Evolutionary conservation across 2,797 vertebrate species (phyloP), one percentile per base, ranked within the genome.

Genomic region (Aldrovandia affinis): DNA sequence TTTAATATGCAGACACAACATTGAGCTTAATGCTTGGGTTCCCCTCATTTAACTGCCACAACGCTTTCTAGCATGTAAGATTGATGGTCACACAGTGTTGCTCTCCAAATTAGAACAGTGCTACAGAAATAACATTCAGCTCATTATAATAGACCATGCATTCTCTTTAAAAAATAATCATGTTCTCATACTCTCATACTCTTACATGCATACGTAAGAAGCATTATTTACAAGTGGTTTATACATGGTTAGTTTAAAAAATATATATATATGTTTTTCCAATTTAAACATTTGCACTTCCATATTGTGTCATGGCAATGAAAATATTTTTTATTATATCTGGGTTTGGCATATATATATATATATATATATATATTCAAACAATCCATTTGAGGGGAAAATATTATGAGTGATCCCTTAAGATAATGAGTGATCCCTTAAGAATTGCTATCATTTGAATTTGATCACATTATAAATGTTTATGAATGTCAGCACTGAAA

Each of bases 91-190:
- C 82, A 39, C 50, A 15, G 33, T 57, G 33, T 22, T 75, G 70
- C 70, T 75, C 30, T 68, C 65, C 30, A 83, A 83, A 83, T 83
- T 83, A 83, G 47, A 75, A 75, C 70, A 42, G 36, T 44, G 70
- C 36, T 44, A 75, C 39, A 44, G 39, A 75, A 75, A 75, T 75
- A 75, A 44, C 70, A 75, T 44, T 44, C 70, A 44, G 18, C 36
- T 75, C 39, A 75, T 75, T 75, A 25, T n/a, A 75, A 75, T 75
- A 75, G 20, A 2, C 70, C 70, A 44, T 44, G 70, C 70, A 44
- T 75, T 44, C 39, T 75, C 8, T 75, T 42, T 25, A n/a, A 25
- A 75, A 52, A 75, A 8, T 25, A 75, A 75, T 75, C 20, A 20
- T 20, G 33, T 73, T 73, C 42, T 39, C 68, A 57, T 57, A n/a